These are phyloP conservation scores for Maniola hyperantus DNA, from an alignment of 2,888 invertebrate species.

Conservation along the genomic window DNA sequence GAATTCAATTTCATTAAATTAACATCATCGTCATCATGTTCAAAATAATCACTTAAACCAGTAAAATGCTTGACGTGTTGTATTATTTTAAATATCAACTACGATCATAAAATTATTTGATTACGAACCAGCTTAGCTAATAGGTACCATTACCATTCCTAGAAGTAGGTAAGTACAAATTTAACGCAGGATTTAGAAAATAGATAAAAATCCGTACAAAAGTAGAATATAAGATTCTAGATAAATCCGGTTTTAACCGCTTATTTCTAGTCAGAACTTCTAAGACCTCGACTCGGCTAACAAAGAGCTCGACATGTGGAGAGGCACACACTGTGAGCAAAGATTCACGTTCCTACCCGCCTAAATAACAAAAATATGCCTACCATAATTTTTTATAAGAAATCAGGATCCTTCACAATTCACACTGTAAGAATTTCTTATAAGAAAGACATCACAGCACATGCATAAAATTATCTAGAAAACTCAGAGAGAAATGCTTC, in stretches of 20 bases:
- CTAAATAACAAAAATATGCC: background rate
- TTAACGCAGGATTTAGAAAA: slow-evolving; percentile 11
- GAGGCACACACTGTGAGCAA: slow-evolving; percentile 54
- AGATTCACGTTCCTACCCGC: slow-evolving; percentile 37
- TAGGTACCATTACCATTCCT: background rate
- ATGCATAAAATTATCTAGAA: background rate
- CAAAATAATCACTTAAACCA: background rate
- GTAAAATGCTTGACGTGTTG: no score
- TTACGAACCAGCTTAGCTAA: background rate
- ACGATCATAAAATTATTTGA: no score
- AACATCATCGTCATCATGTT: background rate
- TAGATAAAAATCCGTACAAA: slow-evolving; percentile 4
- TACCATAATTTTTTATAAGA: background rate
- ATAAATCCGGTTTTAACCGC: slow-evolving; percentile 19
- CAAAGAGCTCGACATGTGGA: slow-evolving; percentile 40
- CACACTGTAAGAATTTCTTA: background rate
- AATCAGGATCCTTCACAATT: background rate
- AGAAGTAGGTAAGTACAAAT: no score
- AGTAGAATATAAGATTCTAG: slow-evolving; percentile 10
- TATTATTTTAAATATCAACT: no score
- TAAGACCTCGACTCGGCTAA: slow-evolving; percentile 30
- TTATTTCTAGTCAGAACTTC: slow-evolving; percentile 24
- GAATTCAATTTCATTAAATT: background rate
- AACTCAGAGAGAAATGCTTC: background rate
- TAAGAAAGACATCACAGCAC: background rate